These are phyloP conservation scores for Enteromius argenteus DNA, from an alignment of 2,797 vertebrate genomes.

Conservation along the genomic window DNA sequence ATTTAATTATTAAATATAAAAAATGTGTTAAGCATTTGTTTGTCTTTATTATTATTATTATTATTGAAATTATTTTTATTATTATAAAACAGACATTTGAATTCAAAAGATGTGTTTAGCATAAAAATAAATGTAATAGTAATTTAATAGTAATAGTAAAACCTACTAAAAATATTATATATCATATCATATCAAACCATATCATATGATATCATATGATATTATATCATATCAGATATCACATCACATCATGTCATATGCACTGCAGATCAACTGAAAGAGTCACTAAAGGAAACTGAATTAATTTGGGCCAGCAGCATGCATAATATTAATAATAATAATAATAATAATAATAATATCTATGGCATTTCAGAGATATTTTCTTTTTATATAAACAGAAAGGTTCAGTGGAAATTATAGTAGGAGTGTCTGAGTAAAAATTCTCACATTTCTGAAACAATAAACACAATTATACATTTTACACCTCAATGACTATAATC, in stretches of 20 bases:
- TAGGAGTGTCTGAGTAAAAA: not conserved
- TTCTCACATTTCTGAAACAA: not conserved
- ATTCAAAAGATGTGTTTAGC: not conserved
- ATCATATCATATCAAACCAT: no score
- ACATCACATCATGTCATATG: not conserved
- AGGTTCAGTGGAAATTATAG: not conserved
- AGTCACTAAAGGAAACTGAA: not conserved
- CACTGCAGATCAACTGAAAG: not conserved
- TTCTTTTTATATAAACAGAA: not conserved
- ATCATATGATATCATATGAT: not conserved
- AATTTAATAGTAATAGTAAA: not conserved
- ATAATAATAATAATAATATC: not conserved
- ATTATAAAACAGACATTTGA: not conserved
- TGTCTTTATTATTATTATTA: not conserved
- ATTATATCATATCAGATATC: no score
- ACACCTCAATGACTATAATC: constrained; percentile 20
- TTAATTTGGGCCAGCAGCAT: not conserved
- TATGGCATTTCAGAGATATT: not conserved
- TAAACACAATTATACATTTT: not conserved
- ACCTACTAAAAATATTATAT: no score
- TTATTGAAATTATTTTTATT: not conserved
- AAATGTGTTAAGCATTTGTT: not conserved
- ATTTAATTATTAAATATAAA: not conserved
- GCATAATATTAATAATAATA: not conserved
- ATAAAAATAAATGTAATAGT: not conserved